A percentile compares a stretch with the other conserved stretches of the same genome.
These are phyloP conservation scores for Psittacula derbiana DNA, from an alignment of 2,797 vertebrate genomes.

Conservation along the genomic window DNA sequence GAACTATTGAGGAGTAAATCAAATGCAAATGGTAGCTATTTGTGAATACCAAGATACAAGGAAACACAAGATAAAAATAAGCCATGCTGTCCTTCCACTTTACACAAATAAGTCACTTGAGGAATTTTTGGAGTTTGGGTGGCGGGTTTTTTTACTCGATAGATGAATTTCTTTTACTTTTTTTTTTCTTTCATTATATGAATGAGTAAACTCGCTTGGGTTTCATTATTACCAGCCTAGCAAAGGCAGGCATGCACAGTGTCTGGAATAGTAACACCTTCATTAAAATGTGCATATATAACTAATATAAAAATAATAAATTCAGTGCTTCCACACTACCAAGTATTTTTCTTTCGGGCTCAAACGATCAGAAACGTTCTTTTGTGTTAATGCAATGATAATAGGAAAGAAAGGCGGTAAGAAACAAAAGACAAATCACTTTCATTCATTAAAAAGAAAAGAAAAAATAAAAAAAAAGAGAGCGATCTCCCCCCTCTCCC, in stretches of 20 bases:
- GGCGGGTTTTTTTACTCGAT: background rate
- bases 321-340: background rate
- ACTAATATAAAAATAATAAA: background rate
- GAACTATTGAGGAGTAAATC: background rate
- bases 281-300: background rate
- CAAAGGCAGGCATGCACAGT: background rate
- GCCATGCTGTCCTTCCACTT: background rate
- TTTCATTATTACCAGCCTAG: background rate
- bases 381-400: background rate
- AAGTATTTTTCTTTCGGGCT: background rate
- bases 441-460: background rate
- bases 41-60: background rate
- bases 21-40: background rate
- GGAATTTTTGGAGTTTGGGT: background rate
- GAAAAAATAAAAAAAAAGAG: fast-evolving
- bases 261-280: background rate
- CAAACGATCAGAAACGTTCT: background rate
- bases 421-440: background rate
- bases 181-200: background rate
- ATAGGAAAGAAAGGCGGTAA: background rate
- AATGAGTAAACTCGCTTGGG: background rate
- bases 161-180: background rate
- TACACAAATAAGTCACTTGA: background rate
- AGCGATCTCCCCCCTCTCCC: background rate
- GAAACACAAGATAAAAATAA: background rate